Percentiles rank a stretch among this genome's conserved stretches.
phyloP scores from a whole-genome alignment of 2,113 vertebrate species.

The Vidua macroura region DNA sequence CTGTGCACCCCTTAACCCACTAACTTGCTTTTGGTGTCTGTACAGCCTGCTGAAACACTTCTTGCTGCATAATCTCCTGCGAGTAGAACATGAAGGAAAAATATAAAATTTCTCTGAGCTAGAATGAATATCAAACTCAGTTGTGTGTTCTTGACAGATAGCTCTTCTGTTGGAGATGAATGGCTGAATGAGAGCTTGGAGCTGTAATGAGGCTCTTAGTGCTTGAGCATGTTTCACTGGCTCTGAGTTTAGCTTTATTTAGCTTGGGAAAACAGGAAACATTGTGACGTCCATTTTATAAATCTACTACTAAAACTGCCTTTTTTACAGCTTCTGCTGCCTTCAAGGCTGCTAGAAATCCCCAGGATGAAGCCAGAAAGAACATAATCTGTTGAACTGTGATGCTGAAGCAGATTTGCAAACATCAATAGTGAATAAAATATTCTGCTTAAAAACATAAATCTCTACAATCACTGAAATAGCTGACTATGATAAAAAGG shows the following conservation, averaged over 20 bases:
- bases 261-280: neutral
- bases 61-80: neutral
- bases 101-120: neutral
- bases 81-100: neutral
- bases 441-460: constrained; percentile 42
- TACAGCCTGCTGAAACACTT: neutral
- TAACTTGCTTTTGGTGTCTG: neutral
- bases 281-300: neutral
- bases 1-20: neutral
- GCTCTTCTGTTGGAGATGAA: neutral
- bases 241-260: neutral
- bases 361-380: neutral
- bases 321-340: neutral
- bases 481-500: constrained; percentile 29
- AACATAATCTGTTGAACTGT: constrained; percentile 21
- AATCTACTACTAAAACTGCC: neutral
- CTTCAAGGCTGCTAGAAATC: constrained; percentile 7
- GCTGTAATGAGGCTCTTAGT: neutral
- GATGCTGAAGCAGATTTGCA: constrained; percentile 2
- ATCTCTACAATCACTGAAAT: constrained; percentile 16
- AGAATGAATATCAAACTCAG: neutral
- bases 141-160: neutral
- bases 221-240: neutral
- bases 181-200: neutral
- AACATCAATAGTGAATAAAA: constrained; percentile 14